These are phyloP conservation scores for Alligator mississippiensis DNA, from an alignment of 2,113 vertebrate genomes.

Conservation along the genomic window DNA sequence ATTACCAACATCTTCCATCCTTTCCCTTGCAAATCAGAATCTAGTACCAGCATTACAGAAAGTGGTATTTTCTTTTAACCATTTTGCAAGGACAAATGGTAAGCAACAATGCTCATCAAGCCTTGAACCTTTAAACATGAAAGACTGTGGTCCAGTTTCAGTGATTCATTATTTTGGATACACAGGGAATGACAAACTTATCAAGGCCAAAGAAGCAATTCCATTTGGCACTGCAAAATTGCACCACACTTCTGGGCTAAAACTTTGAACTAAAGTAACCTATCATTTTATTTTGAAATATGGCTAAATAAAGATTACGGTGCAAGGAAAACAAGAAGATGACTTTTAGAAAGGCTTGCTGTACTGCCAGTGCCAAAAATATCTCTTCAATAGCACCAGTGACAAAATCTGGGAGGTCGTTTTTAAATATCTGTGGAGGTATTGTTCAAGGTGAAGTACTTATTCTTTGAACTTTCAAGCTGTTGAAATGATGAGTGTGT, in stretches of 20 bases:
- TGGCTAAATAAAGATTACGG: neutral
- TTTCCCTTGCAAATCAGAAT: neutral
- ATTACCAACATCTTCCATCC: neutral
- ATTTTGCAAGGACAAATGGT: neutral
- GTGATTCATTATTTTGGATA: neutral
- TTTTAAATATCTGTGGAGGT: neutral
- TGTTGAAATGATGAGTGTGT: neutral
- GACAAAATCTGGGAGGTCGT: neutral
- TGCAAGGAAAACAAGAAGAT: conserved; percentile 20
- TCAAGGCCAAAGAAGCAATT: neutral
- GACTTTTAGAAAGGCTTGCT: neutral
- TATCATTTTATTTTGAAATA: neutral
- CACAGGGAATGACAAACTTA: neutral
- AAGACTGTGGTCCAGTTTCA: neutral
- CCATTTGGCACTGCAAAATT: neutral
- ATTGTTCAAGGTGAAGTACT: neutral
- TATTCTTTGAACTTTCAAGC: neutral
- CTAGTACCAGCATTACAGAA: neutral
- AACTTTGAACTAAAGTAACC: neutral
- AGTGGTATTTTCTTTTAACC: neutral
- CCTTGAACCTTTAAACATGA: neutral
- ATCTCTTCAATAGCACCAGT: neutral
- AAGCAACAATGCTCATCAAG: fast-evolving
- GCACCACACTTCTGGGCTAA: neutral
- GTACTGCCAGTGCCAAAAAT: conserved; percentile 38